phyloP scores from a whole-genome alignment of 2,113 vertebrate genomes.

The Orcinus orca region DNA sequence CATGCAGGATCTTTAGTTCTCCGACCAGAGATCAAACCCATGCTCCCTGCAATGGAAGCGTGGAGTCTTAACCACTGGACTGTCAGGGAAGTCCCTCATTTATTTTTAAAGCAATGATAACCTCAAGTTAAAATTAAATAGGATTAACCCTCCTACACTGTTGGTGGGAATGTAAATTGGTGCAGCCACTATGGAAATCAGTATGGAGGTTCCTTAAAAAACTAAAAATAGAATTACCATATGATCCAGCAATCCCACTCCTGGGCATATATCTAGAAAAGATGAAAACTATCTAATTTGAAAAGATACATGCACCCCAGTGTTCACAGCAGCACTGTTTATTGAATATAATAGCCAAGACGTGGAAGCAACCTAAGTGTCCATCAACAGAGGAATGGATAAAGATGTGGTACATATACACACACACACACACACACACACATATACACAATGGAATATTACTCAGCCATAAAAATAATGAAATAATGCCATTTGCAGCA shows the following conservation, averaged over 20 bases:
- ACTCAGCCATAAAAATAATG: not conserved
- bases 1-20: too few species aligned
- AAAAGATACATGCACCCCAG: not conserved
- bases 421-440: not conserved
- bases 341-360: not conserved
- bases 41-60: too few species aligned
- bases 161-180: not conserved
- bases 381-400: not conserved
- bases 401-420: not conserved
- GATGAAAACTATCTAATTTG: not conserved
- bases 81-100: not conserved
- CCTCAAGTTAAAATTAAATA: constrained; percentile 21
- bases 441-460: not conserved
- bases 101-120: constrained; percentile 4
- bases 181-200: not conserved
- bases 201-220: not conserved
- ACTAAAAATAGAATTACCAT: not conserved
- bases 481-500: not conserved
- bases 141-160: not conserved
- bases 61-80: too few species aligned
- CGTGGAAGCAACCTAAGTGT: not conserved
- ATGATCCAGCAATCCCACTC: not conserved
- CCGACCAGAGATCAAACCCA: too few species aligned
- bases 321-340: not conserved
- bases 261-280: not conserved